Conservation (phyloP, 2,113 vertebrate species). For the Pituophis catenifer region DNA sequence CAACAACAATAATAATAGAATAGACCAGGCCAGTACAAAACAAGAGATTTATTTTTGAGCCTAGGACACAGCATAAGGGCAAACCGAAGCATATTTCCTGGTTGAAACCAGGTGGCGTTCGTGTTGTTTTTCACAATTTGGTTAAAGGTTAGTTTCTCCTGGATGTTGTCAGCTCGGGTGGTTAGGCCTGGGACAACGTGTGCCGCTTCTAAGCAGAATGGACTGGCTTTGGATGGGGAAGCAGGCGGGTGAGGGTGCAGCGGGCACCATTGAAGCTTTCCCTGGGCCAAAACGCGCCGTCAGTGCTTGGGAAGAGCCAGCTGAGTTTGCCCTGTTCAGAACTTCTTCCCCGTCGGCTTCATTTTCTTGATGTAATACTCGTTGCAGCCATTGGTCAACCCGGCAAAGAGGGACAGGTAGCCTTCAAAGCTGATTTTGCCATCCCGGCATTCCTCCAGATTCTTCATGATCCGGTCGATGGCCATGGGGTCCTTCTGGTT, state of each 20-base stretch:
- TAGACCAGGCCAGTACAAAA: neutral
- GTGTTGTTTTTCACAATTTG: neutral
- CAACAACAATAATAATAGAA: neutral
- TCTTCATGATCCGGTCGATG: slow-evolving; percentile 73
- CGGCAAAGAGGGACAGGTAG: slow-evolving; percentile 69
- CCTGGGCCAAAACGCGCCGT: neutral
- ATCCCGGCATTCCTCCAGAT: slow-evolving; percentile 72
- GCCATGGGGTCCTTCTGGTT: slow-evolving; percentile 73
- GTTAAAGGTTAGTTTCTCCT: neutral
- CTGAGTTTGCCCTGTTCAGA: fast-evolving
- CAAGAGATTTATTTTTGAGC: slow-evolving; percentile 50
- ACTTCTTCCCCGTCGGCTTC: slow-evolving; percentile 70
- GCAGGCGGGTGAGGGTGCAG: neutral
- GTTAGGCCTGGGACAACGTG: neutral
- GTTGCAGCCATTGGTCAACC: slow-evolving; percentile 75
- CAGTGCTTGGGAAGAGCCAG: neutral
- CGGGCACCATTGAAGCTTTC: neutral
- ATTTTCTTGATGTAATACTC: slow-evolving; percentile 74
- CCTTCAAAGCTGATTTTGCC: slow-evolving; percentile 70
- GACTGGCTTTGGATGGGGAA: neutral
- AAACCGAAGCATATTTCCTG: neutral
- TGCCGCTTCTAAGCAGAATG: neutral
- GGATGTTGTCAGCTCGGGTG: neutral
- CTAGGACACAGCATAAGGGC: slow-evolving; percentile 33
- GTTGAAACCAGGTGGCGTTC: neutral